Percentiles rank a stretch among this genome's conserved stretches.
These are phyloP conservation scores for Stratiomys singularior DNA, from an alignment of 2,888 invertebrate species.

Conservation along the genomic window DNA sequence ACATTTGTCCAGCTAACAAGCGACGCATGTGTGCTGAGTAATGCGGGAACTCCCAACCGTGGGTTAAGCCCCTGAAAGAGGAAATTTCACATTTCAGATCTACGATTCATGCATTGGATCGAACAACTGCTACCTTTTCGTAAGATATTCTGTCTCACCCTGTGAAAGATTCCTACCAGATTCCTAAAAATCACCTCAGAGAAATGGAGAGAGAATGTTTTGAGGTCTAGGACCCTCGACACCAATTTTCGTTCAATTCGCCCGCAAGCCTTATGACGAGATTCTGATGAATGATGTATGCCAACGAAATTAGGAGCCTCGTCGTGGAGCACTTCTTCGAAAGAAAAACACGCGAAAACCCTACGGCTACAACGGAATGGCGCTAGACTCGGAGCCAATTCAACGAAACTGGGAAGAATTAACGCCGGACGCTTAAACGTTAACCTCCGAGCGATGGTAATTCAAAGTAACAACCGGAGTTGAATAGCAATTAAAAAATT, in stretches of 20 bases:
- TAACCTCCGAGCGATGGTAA: conserved; percentile 16
- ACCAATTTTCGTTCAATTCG: neutral
- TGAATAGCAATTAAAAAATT: conserved; percentile 41
- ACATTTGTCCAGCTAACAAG: too few relatives aligned
- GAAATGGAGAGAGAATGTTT: neutral
- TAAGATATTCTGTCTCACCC: neutral
- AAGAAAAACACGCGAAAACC: neutral
- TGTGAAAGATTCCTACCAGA: neutral
- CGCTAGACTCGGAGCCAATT: neutral
- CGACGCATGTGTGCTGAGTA: too few relatives aligned
- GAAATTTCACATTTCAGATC: too few relatives aligned
- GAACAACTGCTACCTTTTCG: too few relatives aligned
- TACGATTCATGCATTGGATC: too few relatives aligned
- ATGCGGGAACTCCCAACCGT: too few relatives aligned
- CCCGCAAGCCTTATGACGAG: neutral
- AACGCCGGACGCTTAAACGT: neutral
- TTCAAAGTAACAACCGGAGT: neutral
- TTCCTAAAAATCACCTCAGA: neutral
- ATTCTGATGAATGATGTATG: neutral
- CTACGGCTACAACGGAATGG: neutral
- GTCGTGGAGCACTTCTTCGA: neutral
- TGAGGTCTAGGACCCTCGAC: neutral
- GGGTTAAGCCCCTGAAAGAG: too few relatives aligned
- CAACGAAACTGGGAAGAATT: neutral
- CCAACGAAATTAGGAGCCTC: neutral